Percentiles rank a stretch among this genome's conserved stretches.
Evolutionary conservation across 2,888 invertebrate species (phyloP).

Genomic region (Chironomus riparius): DNA sequence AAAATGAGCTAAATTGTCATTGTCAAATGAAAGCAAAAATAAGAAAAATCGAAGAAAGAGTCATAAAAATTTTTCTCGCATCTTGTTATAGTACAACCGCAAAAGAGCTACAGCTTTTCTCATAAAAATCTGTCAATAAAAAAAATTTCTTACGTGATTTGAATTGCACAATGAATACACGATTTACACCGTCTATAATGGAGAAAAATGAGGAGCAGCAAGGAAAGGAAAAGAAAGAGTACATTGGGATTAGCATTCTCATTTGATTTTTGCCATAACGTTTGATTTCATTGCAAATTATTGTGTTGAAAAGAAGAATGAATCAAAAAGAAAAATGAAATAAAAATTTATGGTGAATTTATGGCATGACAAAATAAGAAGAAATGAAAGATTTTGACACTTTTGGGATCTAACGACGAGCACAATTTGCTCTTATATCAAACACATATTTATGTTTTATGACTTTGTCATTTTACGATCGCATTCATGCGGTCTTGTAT

Average conservation of each 20-base stretch:
- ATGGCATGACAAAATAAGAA: background rate
- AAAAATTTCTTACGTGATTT: slow-evolving; percentile 24
- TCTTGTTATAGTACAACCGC: background rate
- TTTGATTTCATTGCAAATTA: background rate
- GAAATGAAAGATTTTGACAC: background rate
- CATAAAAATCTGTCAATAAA: slow-evolving; percentile 25
- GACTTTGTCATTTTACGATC: background rate
- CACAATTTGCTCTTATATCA: background rate
- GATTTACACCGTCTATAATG: background rate
- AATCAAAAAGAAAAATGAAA: background rate
- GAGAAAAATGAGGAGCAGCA: background rate
- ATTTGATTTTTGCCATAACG: background rate
- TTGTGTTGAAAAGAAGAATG: background rate
- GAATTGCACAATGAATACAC: slow-evolving; percentile 12
- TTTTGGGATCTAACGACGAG: background rate
- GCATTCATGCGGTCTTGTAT: background rate
- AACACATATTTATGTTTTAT: background rate
- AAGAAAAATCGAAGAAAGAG: background rate
- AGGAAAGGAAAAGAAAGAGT: background rate
- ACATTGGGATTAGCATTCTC: background rate
- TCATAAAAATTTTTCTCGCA: background rate
- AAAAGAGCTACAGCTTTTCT: background rate
- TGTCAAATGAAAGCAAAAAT: background rate
- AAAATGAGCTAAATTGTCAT: background rate
- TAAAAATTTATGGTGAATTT: background rate